These are phyloP conservation scores for Trichogramma pretiosum DNA, from an alignment of 1,140 invertebrate genomes.

Conservation along the genomic window DNA sequence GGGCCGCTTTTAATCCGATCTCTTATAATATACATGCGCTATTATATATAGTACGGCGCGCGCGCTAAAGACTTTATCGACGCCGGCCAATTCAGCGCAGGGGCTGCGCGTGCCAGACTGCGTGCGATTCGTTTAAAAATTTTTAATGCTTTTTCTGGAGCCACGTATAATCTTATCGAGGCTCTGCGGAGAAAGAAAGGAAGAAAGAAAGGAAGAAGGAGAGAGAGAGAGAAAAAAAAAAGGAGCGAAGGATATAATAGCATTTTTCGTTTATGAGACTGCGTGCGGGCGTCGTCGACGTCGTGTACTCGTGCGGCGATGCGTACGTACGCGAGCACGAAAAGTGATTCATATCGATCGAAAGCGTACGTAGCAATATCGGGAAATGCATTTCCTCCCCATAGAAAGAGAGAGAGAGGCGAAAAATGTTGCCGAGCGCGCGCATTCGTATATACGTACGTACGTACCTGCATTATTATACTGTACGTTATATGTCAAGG, in stretches of 20 bases:
- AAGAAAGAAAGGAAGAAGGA: no score
- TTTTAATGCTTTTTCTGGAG: conserved; percentile 7
- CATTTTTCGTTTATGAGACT: neutral
- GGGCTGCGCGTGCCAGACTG: neutral
- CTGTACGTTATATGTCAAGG: no score
- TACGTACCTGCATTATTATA: no score
- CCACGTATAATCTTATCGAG: conserved; percentile 5
- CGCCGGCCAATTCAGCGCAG: conserved; percentile 4
- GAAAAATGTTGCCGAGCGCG: no score
- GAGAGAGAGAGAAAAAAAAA: no score
- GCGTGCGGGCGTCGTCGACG: neutral
- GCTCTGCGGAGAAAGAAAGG: neutral
- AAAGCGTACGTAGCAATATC: no score
- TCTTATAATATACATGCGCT: no score
- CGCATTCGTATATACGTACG: no score
- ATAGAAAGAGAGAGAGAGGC: no score
- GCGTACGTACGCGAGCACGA: neutral
- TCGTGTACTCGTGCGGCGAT: neutral
- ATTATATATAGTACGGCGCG: neutral
- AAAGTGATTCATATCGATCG: no score
- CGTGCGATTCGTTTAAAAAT: conserved; percentile 11
- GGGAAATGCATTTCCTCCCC: no score
- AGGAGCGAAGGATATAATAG: neutral
- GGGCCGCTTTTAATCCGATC: conserved; percentile 3
- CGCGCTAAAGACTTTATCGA: conserved; percentile 12